Evolutionary conservation across 1,140 invertebrate species (phyloP).

Genomic region (Temnothorax curvispinosus): DNA sequence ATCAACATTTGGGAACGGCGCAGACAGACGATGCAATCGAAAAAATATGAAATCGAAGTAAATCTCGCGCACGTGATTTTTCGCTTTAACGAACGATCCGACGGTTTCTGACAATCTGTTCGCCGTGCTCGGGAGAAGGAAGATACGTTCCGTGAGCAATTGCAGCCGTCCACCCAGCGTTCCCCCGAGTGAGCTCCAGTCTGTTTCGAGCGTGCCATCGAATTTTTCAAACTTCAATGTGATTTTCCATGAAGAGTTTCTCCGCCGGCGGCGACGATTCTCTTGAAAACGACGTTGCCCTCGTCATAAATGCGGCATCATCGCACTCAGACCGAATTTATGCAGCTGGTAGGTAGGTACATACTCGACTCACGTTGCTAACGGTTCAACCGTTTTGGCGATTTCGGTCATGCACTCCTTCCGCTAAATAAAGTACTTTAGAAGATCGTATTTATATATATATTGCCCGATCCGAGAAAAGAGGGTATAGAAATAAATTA

Average conservation of each 20-base stretch:
- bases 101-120: slow-evolving; percentile 60
- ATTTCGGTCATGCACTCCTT: background rate
- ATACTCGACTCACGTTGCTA: slow-evolving; percentile 44
- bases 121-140: slow-evolving; percentile 31
- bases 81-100: slow-evolving; percentile 58
- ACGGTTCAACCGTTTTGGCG: slow-evolving; percentile 7
- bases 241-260: slow-evolving; percentile 63
- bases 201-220: slow-evolving; percentile 57
- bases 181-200: slow-evolving; percentile 44
- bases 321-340: slow-evolving; percentile 65
- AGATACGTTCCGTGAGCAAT: slow-evolving; percentile 63
- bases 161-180: slow-evolving; percentile 47
- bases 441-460: background rate
- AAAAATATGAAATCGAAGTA: slow-evolving; percentile 54
- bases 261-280: slow-evolving; percentile 48
- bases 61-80: slow-evolving; percentile 53
- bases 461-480: slow-evolving; percentile 4
- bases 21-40: slow-evolving; percentile 13
- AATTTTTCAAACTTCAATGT: slow-evolving; percentile 66
- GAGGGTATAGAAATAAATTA: slow-evolving; percentile 46
- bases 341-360: slow-evolving; percentile 65
- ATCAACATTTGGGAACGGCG: background rate
- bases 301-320: slow-evolving; percentile 22
- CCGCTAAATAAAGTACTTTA: slow-evolving; percentile 12
- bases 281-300: slow-evolving; percentile 43